Evolutionary conservation across 2,888 invertebrate genomes (phyloP), one percentile per base, ranked within the genome.

Genomic region (Metopia argyrocephala): DNA sequence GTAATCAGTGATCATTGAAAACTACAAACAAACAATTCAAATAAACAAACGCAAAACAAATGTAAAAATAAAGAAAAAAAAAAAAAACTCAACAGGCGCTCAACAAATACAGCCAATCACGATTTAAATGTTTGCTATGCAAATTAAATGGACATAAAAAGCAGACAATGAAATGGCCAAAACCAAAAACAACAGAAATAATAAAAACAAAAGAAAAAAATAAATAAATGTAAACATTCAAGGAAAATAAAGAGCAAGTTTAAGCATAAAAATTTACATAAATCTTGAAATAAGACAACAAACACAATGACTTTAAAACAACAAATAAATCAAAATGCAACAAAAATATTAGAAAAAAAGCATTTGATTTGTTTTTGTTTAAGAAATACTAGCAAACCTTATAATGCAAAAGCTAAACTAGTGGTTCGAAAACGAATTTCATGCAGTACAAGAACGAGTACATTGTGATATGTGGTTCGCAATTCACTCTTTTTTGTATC

Each of bases 111-210:
- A 27, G 23, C 65, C 69, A 81, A 78, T 81, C 81, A 78, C 81
- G 81, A 78, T 78, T 81, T 81, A 62, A 78, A 78, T 81, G 81
- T 78, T 81, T 74, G 66, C 74, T 70, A 66, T 81, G 78, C 62
- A 81, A 78, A 75, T 66, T 70, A 70, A 74, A 48, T 61, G 61
- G 45, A 65, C 74, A 69, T 23, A 38, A 18, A 48, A 18, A 31
- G 45, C 54, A 74, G 18, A 62, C 74, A 78, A 73, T 48, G 48
- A 68, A 66, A 70, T 78, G 78, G 50, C 74, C 70, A 76, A 75
- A 38, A 46, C 27, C 46, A 62, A 62, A 21, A 18, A 31, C 18
- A 52, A 25, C 23, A 64, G 21, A 38, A 65, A 62, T 20, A 45
- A 68, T 52, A 50, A 52, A 27, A 68, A 27, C 38, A 57, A 66